These are phyloP conservation scores for Indri indri DNA, from an alignment of 2,113 vertebrate species.

Conservation along the genomic window DNA sequence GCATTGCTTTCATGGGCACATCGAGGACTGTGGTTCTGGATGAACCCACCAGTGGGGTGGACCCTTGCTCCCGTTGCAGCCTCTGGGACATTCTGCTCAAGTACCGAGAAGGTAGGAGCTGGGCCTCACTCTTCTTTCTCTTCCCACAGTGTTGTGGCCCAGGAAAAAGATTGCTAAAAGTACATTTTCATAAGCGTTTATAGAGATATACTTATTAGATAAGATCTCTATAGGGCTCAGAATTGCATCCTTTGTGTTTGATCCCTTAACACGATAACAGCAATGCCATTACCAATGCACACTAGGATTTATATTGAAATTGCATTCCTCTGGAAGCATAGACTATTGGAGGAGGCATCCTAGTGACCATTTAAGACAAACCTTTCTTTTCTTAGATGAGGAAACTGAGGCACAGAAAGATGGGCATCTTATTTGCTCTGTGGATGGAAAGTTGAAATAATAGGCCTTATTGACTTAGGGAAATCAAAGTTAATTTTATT, in stretches of 20 bases:
- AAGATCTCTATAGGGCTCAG: too few relatives aligned
- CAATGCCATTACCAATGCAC: fast-evolving
- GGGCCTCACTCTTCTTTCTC: fast-evolving
- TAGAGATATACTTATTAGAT: background rate
- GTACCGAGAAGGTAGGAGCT: constrained; percentile 86
- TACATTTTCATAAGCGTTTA: background rate
- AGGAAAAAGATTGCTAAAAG: background rate
- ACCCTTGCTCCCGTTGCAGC: constrained; percentile 91
- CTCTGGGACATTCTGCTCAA: constrained; percentile 95
- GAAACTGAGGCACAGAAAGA: background rate
- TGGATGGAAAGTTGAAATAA: too few relatives aligned
- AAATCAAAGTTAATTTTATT: too few relatives aligned
- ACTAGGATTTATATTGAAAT: background rate
- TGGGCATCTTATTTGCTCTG: background rate
- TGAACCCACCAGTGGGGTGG: constrained; percentile 95
- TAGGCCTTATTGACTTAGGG: too few relatives aligned
- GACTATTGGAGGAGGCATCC: background rate
- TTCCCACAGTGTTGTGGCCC: fast-evolving
- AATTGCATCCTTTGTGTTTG: background rate
- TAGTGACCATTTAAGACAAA: background rate
- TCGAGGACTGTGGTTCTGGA: constrained; percentile 92
- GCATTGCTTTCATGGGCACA: constrained; percentile 92
- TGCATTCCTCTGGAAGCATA: background rate
- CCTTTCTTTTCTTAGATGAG: background rate
- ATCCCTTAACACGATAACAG: background rate